These are phyloP conservation scores for Arion vulgaris DNA, from an alignment of 1,140 invertebrate species.

Conservation along the genomic window DNA sequence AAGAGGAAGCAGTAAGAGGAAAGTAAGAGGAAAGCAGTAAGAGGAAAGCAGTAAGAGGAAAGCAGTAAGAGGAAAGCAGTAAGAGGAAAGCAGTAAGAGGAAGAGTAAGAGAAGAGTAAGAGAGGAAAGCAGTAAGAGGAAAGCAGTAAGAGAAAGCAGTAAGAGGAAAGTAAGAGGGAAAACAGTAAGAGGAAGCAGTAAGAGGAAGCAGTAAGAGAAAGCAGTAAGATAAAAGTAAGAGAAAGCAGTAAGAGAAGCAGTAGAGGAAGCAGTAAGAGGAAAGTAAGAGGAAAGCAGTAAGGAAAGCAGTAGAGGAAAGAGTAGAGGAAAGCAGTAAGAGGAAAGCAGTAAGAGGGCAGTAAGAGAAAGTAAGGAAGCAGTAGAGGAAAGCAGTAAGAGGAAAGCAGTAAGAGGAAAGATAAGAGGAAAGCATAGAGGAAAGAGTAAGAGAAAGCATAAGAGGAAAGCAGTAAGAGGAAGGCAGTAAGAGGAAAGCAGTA, in stretches of 20 bases:
- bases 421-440: not conserved
- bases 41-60: not conserved
- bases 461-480: not conserved
- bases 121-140: not conserved
- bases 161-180: not conserved
- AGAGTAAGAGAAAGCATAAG: not conserved
- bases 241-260: not conserved
- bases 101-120: not conserved
- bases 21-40: not conserved
- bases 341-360: not conserved
- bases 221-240: not conserved
- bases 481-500: not conserved
- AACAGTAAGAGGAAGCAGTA: not conserved
- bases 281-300: not conserved
- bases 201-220: not conserved
- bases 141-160: not conserved
- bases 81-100: not conserved
- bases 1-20: not conserved
- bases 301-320: not conserved
- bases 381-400: not conserved
- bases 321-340: not conserved
- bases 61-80: not conserved
- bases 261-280: not conserved
- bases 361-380: not conserved
- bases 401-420: not conserved